Evolutionary conservation across 2,888 invertebrate genomes (phyloP).

Genomic region (Congeria kusceri): DNA sequence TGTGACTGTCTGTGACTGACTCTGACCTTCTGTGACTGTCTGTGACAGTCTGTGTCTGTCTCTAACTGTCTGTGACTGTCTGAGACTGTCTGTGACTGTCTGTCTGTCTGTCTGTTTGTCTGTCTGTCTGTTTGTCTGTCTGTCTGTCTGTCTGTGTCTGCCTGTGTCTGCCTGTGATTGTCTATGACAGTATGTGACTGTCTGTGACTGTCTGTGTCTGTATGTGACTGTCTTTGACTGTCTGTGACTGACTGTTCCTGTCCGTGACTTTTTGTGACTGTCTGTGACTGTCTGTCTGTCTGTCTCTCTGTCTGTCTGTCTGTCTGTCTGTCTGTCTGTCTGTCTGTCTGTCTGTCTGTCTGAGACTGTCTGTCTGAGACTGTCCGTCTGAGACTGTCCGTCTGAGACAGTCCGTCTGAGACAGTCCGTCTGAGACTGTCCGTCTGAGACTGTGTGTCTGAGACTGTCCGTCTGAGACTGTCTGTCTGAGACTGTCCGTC

Average conservation of each 20-base stretch:
- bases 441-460: not conserved
- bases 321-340: conserved; percentile 10
- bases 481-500: no score
- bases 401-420: conserved; percentile 1
- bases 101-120: no score
- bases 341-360: conserved; percentile 1
- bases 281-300: conserved; percentile 9
- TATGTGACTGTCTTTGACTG: no score
- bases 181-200: no score
- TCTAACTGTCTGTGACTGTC: no score
- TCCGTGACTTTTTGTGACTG: no score
- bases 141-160: no score
- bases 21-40: not conserved
- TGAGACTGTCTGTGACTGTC: not conserved
- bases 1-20: no score
- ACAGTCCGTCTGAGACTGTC: not conserved
- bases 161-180: no score
- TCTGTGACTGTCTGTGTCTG: no score
- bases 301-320: conserved; percentile 5
- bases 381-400: not conserved
- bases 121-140: no score
- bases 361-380: not conserved
- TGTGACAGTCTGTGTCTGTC: not conserved
- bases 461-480: not conserved
- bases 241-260: no score